Evolutionary conservation across 2,888 invertebrate genomes (phyloP), one percentile per base, ranked within the genome.

Genomic region (Cotesia congregata): DNA sequence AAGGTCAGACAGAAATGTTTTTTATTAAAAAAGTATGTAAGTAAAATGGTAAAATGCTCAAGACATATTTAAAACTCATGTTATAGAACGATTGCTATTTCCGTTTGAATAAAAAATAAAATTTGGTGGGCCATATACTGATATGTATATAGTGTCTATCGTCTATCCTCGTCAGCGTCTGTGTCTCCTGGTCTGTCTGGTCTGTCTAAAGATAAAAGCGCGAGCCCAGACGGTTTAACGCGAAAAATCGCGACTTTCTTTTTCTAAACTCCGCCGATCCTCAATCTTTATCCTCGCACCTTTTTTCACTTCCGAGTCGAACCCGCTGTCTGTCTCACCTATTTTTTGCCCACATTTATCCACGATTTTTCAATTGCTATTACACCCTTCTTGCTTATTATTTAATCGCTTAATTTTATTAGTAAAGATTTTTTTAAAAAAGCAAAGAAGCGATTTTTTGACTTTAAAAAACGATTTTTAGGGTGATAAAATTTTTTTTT

Each of bases 21-120:
- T 50, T 50, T 50, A 12, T 50, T 3, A 50, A 12, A 50, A 50
- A 50, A 50, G 9, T 50, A 12, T 12, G 50, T 50, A 50, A 50
- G 50, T 50, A 12, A 50, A 50, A 50, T 50, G 50, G 50, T 50
- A 50, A 50, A 50, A 50, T 50, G 50, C 50, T 50, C 12, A 50
- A 50, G 50, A 50, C 50, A 50, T 50, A 50, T 50, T 50, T 50
- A 50, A 50, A 50, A 50, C 50, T 50, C 50, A 50, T 50, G 50
- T 50, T 50, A 85, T 84, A 87, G 87, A 86, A 87, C 84, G 86
- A 86, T 87, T 84, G 87, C 86, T 88, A 88, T 88, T 87, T 87
- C 87, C 86, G 87, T 86, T 86, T 80, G 82, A 78, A 80, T 80
- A 79, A 80, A 82, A 81, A 83, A 82, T 82, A 80, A 79, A 82